phyloP scores from a whole-genome alignment of 2,113 vertebrate genomes.

The Callithrix jacchus region DNA sequence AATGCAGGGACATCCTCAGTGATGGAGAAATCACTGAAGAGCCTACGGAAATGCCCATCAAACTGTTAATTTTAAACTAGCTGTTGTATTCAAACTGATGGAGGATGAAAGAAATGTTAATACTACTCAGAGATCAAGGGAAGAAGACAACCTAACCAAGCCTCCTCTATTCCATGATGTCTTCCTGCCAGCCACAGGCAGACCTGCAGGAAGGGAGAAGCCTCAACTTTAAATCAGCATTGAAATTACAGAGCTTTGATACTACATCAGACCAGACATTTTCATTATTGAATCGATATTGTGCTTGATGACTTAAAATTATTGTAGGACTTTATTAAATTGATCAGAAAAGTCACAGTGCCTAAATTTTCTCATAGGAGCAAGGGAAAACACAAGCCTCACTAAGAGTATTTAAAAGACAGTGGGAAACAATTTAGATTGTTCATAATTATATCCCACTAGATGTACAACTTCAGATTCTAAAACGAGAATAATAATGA shows the following conservation, averaged over 20 bases:
- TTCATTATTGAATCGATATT: not conserved
- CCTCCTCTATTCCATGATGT: not conserved
- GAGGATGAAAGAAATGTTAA: not conserved
- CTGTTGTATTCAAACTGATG: not conserved
- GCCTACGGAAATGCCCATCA: not conserved
- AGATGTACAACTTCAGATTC: not conserved
- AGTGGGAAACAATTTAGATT: not conserved
- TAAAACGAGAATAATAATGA: not conserved
- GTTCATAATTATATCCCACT: not conserved
- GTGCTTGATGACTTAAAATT: not conserved
- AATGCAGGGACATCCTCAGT: not conserved
- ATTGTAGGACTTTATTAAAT: not conserved
- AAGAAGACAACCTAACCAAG: not conserved
- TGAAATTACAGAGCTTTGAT: not conserved
- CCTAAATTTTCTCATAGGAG: not conserved
- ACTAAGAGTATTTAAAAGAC: not conserved
- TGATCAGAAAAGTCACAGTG: not conserved
- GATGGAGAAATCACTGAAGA: not conserved
- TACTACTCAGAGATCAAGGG: not conserved
- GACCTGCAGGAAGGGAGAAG: not conserved
- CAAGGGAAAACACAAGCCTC: not conserved
- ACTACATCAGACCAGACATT: not conserved
- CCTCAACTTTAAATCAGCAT: not conserved
- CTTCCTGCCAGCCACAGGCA: not conserved
- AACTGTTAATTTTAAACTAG: not conserved